These are phyloP conservation scores for Picus viridis DNA, from an alignment of 2,797 vertebrate genomes.

Conservation along the genomic window DNA sequence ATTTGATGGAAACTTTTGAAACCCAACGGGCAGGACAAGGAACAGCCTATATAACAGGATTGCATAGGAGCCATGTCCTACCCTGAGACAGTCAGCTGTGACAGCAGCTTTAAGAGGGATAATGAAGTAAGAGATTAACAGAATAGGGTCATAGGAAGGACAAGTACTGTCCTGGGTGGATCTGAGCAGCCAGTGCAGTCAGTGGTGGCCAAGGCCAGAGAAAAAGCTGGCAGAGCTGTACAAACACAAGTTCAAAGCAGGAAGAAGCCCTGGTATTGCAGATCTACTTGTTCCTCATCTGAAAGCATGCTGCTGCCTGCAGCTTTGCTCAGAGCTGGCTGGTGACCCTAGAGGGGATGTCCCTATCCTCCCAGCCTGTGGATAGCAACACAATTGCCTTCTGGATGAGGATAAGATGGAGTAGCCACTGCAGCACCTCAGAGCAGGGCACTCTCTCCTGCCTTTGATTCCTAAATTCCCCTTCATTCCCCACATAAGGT, in stretches of 20 bases:
- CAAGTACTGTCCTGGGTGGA: accelerated
- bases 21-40: accelerated
- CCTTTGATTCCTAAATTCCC: too few species aligned
- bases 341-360: background rate
- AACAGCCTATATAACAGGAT: background rate
- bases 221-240: background rate
- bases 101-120: background rate
- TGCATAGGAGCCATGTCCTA: background rate
- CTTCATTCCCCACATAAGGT: too few species aligned
- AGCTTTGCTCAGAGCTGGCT: background rate
- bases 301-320: background rate
- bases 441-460: background rate
- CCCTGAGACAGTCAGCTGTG: background rate
- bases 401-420: background rate
- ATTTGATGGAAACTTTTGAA: background rate
- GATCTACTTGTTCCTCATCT: background rate
- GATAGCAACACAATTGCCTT: background rate
- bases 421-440: accelerated
- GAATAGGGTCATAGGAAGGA: background rate
- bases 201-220: background rate
- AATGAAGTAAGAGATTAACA: background rate
- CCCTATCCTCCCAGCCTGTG: accelerated
- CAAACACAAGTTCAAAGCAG: background rate
- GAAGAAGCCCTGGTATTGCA: background rate
- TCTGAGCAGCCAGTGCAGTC: background rate